These are phyloP conservation scores for Coregonus suidteri DNA, from an alignment of 2,797 vertebrate species.

Conservation along the genomic window DNA sequence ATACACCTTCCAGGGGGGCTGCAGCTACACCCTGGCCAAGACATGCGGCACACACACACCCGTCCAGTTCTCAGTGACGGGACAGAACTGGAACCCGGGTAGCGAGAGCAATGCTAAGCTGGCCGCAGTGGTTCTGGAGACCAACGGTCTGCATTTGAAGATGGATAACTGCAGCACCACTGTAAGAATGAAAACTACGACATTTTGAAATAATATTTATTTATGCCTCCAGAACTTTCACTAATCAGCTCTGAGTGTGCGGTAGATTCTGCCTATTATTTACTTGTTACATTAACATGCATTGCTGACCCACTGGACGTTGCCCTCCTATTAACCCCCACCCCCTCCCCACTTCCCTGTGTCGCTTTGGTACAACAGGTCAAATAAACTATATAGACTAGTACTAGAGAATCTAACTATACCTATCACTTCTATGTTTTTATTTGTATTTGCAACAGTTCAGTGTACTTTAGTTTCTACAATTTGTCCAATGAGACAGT, in stretches of 20 bases:
- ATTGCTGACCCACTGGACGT: slow-evolving; percentile 17
- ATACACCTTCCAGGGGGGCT: slow-evolving; percentile 79
- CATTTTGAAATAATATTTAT: not conserved
- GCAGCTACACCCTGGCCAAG: slow-evolving; percentile 72
- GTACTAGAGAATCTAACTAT: too few relatives aligned
- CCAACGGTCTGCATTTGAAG: slow-evolving; percentile 68
- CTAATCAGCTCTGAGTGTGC: slow-evolving; percentile 17
- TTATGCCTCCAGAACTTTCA: not conserved
- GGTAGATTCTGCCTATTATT: not conserved
- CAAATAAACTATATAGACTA: not conserved
- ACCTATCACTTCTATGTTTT: too few relatives aligned
- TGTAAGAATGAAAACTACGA: slow-evolving; percentile 64
- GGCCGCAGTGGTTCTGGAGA: slow-evolving; percentile 73
- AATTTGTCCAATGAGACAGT: not conserved
- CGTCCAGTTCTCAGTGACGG: slow-evolving; percentile 75
- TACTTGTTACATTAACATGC: slow-evolving; percentile 14
- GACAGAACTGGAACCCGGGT: slow-evolving; percentile 72
- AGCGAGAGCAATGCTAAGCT: slow-evolving; percentile 73
- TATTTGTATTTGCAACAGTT: not conserved
- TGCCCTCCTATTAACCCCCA: not conserved
- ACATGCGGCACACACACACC: slow-evolving; percentile 70
- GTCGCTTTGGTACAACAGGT: not conserved
- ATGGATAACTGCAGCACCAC: slow-evolving; percentile 71
- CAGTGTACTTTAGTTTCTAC: not conserved
- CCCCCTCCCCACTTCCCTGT: not conserved